Conservation (phyloP, 2,797 vertebrate genomes). For the Danio albolineatus region DNA sequence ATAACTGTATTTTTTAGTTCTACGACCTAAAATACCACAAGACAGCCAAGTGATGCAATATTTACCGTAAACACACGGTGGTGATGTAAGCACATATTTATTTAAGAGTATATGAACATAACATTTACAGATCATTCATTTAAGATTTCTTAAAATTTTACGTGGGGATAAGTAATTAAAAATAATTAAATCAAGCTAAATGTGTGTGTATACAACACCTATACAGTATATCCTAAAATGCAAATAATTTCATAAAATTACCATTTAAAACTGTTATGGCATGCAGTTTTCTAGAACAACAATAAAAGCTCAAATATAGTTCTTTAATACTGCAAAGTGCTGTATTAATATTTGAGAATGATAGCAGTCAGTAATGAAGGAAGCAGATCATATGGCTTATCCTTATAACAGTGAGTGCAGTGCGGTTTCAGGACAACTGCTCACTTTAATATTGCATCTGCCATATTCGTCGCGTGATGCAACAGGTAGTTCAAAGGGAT, state of each 20-base stretch:
- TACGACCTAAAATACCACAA: not conserved
- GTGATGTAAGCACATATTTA: constrained; percentile 33
- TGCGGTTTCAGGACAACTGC: not conserved
- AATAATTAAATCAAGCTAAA: constrained; percentile 7
- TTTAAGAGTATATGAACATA: not conserved
- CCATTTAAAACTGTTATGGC: constrained; percentile 7
- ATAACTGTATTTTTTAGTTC: not conserved
- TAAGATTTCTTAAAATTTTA: not conserved
- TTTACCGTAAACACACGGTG: constrained; percentile 19
- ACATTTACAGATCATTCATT: constrained; percentile 4
- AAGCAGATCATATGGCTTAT: not conserved
- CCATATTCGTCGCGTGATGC: not conserved
- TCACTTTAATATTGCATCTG: not conserved
- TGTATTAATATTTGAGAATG: constrained; percentile 14
- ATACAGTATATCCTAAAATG: constrained; percentile 10
- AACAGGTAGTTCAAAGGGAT: not conserved
- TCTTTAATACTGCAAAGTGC: not conserved
- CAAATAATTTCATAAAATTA: not conserved
- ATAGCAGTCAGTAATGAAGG: not conserved
- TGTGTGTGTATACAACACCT: not conserved
- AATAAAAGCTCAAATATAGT: not conserved
- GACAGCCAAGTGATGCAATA: not conserved
- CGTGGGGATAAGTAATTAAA: not conserved
- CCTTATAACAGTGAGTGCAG: not conserved
- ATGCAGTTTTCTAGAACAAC: not conserved